Base-by-base conservation (phyloP, 2,888 invertebrate species). In the Amblyjoppa proteus region DNA sequence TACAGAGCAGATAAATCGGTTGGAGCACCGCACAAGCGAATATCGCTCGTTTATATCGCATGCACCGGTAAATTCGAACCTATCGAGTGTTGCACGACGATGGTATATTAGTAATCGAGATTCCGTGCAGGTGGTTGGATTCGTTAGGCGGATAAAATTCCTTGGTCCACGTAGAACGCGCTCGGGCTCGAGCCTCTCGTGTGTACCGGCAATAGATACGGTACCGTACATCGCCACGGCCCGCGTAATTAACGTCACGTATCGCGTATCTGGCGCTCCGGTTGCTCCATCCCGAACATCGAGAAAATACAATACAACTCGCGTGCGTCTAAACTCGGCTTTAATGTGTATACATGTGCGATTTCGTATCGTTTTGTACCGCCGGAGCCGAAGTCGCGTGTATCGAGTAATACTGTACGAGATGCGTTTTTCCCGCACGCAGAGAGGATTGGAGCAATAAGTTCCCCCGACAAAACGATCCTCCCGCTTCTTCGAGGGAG, bases 141-240 rank as follows among this genome's bases (percentile, higher is more conserved):
- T 85, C 81, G 70, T 85, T 78, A 85, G 41, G 66, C 74, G 74
- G 73, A 81, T 81, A 85, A 75, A 70, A 77, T 84, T 84, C 84
- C 77, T 68, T 77, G 84, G 84, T 84, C 81, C 81, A 81, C 49
- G 49, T 64, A 11, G 20, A 38, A 31, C 31, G 69, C 45, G 34
- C 49, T 34, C 66, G 16, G 51, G 64, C 64, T 64, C 13, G 41
- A 45, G 31, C 41, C 68, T 64, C 31, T 64, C 75, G 77, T 70
- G 69, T 77, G 68, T 38, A 38, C 77, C 28, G 41, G 76, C 77
- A 71, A 74, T 84, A 74, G 61, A 69, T 81, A 49, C 74, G 69
- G 49, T 56, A 56, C 49, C 70, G 38, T 61, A 73, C 81, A 77
- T 84, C 34, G 16, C 58, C 71, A 71, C 56, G 56, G 51, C 73